Percentiles rank a stretch among this genome's conserved stretches.
These are phyloP conservation scores for Tyto alba DNA, from an alignment of 2,113 vertebrate species.

Conservation along the genomic window DNA sequence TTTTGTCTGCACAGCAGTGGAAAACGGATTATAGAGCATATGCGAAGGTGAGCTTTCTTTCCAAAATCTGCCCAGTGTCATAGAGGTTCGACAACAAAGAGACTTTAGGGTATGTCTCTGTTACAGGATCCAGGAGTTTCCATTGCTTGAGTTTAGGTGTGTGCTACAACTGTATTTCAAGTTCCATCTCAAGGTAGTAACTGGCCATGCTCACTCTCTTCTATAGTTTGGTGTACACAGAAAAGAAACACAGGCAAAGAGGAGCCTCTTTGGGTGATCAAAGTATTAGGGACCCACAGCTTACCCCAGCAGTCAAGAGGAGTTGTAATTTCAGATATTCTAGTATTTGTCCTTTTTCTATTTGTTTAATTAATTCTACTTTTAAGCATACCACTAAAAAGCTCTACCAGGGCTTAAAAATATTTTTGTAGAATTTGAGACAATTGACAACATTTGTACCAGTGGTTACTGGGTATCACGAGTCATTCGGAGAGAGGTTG, in stretches of 20 bases:
- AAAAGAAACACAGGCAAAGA: not conserved
- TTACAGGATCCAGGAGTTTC: not conserved
- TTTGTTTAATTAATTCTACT: not conserved
- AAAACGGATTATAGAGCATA: slow-evolving; percentile 61
- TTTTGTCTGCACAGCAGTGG: slow-evolving; percentile 68
- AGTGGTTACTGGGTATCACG: not conserved
- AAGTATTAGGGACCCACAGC: not conserved
- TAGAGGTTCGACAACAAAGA: not conserved
- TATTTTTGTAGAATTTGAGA: not conserved
- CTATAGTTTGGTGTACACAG: not conserved
- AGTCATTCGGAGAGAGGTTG: not conserved
- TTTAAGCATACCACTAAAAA: not conserved
- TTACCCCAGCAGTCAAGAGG: not conserved
- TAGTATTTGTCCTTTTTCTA: not conserved
- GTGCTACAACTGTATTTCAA: not conserved
- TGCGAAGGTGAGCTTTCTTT: slow-evolving; percentile 68
- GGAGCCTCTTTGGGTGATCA: not conserved
- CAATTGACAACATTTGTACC: not conserved
- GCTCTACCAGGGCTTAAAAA: not conserved
- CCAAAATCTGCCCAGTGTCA: not conserved
- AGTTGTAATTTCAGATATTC: not conserved
- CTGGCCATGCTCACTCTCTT: not conserved
- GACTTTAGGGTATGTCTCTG: not conserved
- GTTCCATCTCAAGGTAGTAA: not conserved
- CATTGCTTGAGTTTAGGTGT: not conserved